These are phyloP conservation scores for Pristionchus pacificus DNA, from an alignment of 1,140 invertebrate genomes.

Conservation along the genomic window DNA sequence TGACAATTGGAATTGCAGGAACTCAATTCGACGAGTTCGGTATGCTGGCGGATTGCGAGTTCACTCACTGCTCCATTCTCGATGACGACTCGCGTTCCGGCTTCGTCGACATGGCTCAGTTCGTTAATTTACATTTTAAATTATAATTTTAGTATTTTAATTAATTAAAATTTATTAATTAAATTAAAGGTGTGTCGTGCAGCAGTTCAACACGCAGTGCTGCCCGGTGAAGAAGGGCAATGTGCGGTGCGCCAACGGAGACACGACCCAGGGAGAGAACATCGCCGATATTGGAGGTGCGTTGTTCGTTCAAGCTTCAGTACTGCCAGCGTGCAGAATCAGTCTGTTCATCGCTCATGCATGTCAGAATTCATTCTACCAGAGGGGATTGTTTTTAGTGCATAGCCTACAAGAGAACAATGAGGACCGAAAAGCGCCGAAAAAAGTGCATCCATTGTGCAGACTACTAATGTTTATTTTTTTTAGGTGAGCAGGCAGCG, in stretches of 20 bases:
- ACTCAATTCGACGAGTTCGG: slow-evolving; percentile 42
- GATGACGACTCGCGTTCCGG: slow-evolving; percentile 37
- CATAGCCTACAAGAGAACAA: too few relatives aligned
- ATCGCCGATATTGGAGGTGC: slow-evolving; percentile 44
- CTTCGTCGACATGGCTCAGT: slow-evolving; percentile 47
- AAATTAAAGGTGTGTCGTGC: background rate
- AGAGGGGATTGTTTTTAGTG: too few relatives aligned
- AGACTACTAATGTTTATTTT: too few relatives aligned
- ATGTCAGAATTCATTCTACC: too few relatives aligned
- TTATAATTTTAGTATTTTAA: too few relatives aligned
- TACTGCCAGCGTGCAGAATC: too few relatives aligned
- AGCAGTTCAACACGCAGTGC: slow-evolving; percentile 30
- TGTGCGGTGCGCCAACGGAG: slow-evolving; percentile 43
- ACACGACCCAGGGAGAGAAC: slow-evolving; percentile 48
- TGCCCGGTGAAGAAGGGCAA: slow-evolving; percentile 44
- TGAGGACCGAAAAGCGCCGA: too few relatives aligned
- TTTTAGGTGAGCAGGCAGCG: slow-evolving; percentile 40
- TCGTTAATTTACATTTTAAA: slow-evolving; percentile 43
- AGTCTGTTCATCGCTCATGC: too few relatives aligned
- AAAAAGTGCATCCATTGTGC: too few relatives aligned
- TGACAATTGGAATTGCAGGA: slow-evolving; percentile 11
- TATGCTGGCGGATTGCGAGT: slow-evolving; percentile 33
- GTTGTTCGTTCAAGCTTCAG: background rate
- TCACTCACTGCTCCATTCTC: slow-evolving; percentile 40
- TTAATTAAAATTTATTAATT: background rate